phyloP scores from a whole-genome alignment of 2,113 vertebrate species.

The Phalacrocorax pelagicus region DNA sequence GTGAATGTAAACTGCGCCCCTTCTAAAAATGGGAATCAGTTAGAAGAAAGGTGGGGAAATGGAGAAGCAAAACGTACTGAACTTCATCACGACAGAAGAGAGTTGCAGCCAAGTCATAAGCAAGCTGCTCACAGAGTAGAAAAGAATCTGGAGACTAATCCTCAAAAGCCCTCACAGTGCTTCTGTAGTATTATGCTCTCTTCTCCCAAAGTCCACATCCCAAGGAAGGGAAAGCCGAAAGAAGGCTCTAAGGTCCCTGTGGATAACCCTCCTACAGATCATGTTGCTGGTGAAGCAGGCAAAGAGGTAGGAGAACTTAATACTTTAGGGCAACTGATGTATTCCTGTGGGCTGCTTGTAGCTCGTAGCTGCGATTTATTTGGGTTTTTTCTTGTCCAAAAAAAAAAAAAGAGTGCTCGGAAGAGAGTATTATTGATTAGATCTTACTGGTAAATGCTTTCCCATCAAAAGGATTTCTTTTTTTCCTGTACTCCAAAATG shows the following conservation, averaged over 20 bases:
- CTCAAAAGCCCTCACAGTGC: not conserved
- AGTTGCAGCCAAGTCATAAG: not conserved
- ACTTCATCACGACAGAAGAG: not conserved
- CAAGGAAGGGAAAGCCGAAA: conserved; percentile 42
- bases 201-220: conserved; percentile 33
- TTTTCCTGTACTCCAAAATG: not conserved
- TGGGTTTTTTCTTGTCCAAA: not conserved
- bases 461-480: not conserved
- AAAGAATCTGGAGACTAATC: fast-evolving
- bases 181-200: conserved; percentile 53
- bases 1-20: fast-evolving
- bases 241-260: not conserved
- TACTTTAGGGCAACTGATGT: not conserved
- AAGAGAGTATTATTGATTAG: not conserved
- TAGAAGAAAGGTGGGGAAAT: not conserved
- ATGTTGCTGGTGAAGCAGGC: not conserved
- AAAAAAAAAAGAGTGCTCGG: not conserved
- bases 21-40: not conserved
- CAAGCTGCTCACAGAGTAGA: not conserved
- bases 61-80: fast-evolving
- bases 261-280: not conserved
- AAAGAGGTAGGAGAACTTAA: conserved; percentile 33
- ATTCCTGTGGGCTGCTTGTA: not conserved
- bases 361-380: fast-evolving
- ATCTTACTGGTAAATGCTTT: not conserved